phyloP scores from a whole-genome alignment of 2,888 invertebrate species.

The Balanococcus diminutus region DNA sequence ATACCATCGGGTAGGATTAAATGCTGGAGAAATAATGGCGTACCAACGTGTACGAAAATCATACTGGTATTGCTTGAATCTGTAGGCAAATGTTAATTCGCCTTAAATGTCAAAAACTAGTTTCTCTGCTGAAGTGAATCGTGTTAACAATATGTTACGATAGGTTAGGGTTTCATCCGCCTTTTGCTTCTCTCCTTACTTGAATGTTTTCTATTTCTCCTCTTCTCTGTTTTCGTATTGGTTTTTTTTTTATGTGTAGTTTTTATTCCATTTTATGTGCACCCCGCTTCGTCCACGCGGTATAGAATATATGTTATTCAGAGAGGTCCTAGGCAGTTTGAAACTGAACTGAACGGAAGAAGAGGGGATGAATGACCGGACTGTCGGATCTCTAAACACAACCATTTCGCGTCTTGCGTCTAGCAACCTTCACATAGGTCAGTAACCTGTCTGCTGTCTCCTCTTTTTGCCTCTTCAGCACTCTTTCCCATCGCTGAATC shows the following conservation, averaged over 20 bases:
- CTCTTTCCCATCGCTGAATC: conserved; percentile 42
- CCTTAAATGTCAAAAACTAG: conserved; percentile 51
- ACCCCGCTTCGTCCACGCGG: conserved; percentile 23
- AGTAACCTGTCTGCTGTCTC: conserved; percentile 50
- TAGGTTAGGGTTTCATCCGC: conserved; percentile 53
- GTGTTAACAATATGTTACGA: conserved; percentile 53
- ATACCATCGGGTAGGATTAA: background rate
- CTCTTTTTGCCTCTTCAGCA: conserved; percentile 20
- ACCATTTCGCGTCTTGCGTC: conserved; percentile 54
- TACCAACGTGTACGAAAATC: background rate
- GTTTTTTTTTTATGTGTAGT: background rate
- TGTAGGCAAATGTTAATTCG: conserved; percentile 12
- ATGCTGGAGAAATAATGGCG: background rate
- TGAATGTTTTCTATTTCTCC: conserved; percentile 41
- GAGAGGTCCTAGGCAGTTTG: conserved; percentile 49
- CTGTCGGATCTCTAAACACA: conserved; percentile 52
- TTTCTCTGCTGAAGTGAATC: conserved; percentile 50
- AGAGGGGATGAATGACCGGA: conserved; percentile 53
- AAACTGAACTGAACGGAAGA: conserved; percentile 44
- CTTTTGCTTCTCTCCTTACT: conserved; percentile 9
- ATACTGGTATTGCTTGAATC: background rate
- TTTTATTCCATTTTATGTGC: conserved; percentile 35
- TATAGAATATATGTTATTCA: conserved; percentile 37
- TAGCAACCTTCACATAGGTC: conserved; percentile 54
- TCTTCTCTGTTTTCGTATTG: conserved; percentile 17